Percentiles rank a stretch among this genome's conserved stretches.
phyloP scores from a whole-genome alignment of 2,797 vertebrate species.

The Philypnodon macrostomus region DNA sequence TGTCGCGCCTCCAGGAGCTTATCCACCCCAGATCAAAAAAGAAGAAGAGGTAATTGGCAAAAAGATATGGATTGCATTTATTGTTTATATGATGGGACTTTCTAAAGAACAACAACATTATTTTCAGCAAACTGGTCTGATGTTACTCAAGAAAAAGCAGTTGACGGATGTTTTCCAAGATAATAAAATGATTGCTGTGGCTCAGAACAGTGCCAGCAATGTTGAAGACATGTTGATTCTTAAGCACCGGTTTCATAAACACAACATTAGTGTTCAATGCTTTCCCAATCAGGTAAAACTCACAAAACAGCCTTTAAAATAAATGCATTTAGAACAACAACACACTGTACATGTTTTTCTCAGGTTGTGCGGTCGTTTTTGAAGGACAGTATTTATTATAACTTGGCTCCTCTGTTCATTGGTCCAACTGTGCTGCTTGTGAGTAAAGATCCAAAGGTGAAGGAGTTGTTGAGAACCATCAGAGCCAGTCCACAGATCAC shows the following conservation, averaged over 20 bases:
- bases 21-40: slow-evolving; percentile 15
- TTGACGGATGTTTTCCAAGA: slow-evolving; percentile 72
- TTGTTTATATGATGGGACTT: too few relatives aligned
- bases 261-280: slow-evolving; percentile 79
- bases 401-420: slow-evolving; percentile 85
- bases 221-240: slow-evolving; percentile 78
- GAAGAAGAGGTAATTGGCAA: slow-evolving; percentile 58
- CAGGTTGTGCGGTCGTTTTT: slow-evolving; percentile 82
- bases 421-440: slow-evolving; percentile 83
- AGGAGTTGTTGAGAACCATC: slow-evolving; percentile 83
- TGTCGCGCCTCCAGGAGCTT: slow-evolving; percentile 63
- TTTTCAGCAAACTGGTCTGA: slow-evolving; percentile 64
- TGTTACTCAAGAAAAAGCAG: slow-evolving; percentile 70
- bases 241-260: slow-evolving; percentile 76
- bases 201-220: slow-evolving; percentile 79
- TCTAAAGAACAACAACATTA: too few relatives aligned
- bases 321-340: too few relatives aligned
- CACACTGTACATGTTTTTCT: slow-evolving; percentile 9
- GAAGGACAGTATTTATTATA: slow-evolving; percentile 72
- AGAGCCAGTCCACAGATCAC: slow-evolving; percentile 78
- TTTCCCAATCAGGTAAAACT: slow-evolving; percentile 84
- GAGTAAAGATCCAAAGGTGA: slow-evolving; percentile 83
- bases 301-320: too few relatives aligned
- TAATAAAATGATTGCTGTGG: slow-evolving; percentile 85
- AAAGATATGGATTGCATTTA: too few relatives aligned